Evolutionary conservation across 2,113 vertebrate species (phyloP).

Genomic region (Nibea albiflora): DNA sequence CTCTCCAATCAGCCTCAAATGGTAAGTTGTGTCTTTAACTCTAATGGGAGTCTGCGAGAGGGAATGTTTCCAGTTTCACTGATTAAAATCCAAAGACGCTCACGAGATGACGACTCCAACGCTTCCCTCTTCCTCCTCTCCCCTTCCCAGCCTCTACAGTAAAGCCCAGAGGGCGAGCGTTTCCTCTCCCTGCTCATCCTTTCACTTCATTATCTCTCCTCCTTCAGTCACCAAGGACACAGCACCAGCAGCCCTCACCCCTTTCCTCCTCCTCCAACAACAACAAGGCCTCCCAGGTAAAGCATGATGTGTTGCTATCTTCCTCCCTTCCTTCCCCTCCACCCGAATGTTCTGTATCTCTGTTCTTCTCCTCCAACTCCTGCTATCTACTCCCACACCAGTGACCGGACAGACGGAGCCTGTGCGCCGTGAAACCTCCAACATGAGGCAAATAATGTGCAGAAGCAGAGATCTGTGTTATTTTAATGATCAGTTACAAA

Average conservation of each 20-base stretch:
- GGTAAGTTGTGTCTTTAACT: neutral
- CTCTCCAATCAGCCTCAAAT: neutral
- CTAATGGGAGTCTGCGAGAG: neutral
- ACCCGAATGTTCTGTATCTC: neutral
- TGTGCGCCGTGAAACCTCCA: neutral
- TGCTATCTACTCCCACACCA: slow-evolving; percentile 18
- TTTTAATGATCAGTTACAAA: neutral
- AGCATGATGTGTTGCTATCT: slow-evolving; percentile 69
- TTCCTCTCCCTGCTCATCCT: slow-evolving; percentile 75
- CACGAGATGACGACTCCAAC: slow-evolving; percentile 7
- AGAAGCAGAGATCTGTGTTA: neutral
- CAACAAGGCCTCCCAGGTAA: slow-evolving; percentile 83
- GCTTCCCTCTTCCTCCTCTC: slow-evolving; percentile 18
- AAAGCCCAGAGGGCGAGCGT: slow-evolving; percentile 66
- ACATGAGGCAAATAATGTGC: neutral
- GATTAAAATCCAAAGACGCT: slow-evolving; percentile 3
- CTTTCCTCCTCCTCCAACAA: slow-evolving; percentile 65
- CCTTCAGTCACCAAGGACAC: slow-evolving; percentile 84
- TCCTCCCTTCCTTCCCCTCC: slow-evolving; percentile 32
- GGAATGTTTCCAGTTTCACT: slow-evolving; percentile 2
- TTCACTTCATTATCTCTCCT: slow-evolving; percentile 80
- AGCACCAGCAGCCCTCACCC: slow-evolving; percentile 53
- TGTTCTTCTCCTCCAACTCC: neutral
- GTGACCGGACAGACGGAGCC: neutral
- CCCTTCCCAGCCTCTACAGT: slow-evolving; percentile 56